These are phyloP conservation scores for Drosophila yooni DNA, from an alignment of 2,888 invertebrate genomes.

Conservation along the genomic window DNA sequence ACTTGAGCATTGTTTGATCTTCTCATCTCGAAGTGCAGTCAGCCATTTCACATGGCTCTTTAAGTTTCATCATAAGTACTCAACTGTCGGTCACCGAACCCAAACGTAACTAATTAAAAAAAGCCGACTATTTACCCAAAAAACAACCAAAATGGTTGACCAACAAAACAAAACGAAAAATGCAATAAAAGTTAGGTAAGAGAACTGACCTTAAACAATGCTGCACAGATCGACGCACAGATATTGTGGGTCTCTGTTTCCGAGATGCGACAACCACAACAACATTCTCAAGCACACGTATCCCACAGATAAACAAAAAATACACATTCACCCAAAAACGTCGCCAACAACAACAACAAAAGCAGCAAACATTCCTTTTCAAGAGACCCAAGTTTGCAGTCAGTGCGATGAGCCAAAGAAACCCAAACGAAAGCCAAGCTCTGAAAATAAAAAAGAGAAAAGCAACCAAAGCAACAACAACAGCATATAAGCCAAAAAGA, in stretches of 20 bases:
- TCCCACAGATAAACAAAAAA: slow-evolving; percentile 35
- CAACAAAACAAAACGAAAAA: slow-evolving; percentile 49
- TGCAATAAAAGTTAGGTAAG: slow-evolving; percentile 77
- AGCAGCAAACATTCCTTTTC: slow-evolving; percentile 67
- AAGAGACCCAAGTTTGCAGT: slow-evolving; percentile 48
- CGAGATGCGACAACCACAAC: slow-evolving; percentile 33
- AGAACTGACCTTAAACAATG: slow-evolving; percentile 80
- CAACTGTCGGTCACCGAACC: slow-evolving; percentile 40
- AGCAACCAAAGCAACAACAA: slow-evolving; percentile 46
- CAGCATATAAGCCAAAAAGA: slow-evolving; percentile 34
- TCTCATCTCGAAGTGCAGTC: slow-evolving; percentile 37
- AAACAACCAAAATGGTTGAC: slow-evolving; percentile 39
- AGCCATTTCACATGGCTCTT: slow-evolving; percentile 14
- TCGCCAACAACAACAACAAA: slow-evolving; percentile 36
- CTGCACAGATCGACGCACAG: slow-evolving; percentile 60
- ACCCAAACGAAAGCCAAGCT: slow-evolving; percentile 71
- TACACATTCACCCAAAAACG: slow-evolving; percentile 62
- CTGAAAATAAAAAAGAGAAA: slow-evolving; percentile 63
- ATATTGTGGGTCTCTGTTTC: slow-evolving; percentile 16
- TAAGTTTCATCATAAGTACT: slow-evolving; percentile 25
- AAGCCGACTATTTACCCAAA: slow-evolving; percentile 35
- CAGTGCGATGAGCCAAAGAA: slow-evolving; percentile 31
- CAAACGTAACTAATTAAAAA: slow-evolving; percentile 48
- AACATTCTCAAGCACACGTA: slow-evolving; percentile 18
- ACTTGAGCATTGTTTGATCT: slow-evolving; percentile 42